Percentiles rank a stretch among this genome's conserved stretches.
Evolutionary conservation across 2,888 invertebrate species (phyloP).

Genomic region (Caenorhabditis doughertyi): DNA sequence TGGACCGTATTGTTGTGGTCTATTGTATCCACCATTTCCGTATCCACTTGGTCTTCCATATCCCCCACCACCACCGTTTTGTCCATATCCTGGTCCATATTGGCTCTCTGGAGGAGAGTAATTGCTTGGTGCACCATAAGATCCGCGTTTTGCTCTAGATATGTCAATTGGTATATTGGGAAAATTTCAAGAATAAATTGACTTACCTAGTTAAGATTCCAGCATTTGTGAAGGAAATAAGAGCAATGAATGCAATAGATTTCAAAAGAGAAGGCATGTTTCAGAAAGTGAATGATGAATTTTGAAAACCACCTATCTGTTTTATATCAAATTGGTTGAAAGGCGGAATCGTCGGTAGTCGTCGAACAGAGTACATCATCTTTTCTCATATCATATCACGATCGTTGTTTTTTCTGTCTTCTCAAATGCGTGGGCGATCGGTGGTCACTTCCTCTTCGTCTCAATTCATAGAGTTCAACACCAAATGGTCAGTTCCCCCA

Average conservation of each 20-base stretch:
- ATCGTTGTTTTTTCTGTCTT: constrained; percentile 45
- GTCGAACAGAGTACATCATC: constrained; percentile 57
- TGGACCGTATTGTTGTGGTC: constrained; percentile 38
- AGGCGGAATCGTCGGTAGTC: constrained; percentile 43
- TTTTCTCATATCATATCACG: constrained; percentile 26
- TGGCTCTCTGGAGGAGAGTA: constrained; percentile 41
- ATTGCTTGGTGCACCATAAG: constrained; percentile 59
- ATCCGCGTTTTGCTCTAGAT: constrained; percentile 50
- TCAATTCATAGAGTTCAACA: constrained; percentile 25
- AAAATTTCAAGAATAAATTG: background rate
- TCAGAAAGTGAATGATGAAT: constrained; percentile 30
- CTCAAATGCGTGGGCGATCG: constrained; percentile 36
- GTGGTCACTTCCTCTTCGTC: constrained; percentile 17
- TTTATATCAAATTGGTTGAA: constrained; percentile 44
- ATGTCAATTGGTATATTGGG: background rate
- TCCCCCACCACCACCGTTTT: constrained; percentile 40
- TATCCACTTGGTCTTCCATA: constrained; percentile 57
- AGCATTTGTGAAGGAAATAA: constrained; percentile 28
- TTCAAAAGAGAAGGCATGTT: constrained; percentile 34
- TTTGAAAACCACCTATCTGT: constrained; percentile 18
- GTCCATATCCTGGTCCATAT: constrained; percentile 38
- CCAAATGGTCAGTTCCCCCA: constrained; percentile 46
- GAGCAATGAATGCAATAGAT: constrained; percentile 16
- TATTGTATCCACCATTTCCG: constrained; percentile 46
- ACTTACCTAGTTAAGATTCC: constrained; percentile 35